These are phyloP conservation scores for Hipposideros armiger DNA, from an alignment of 2,113 vertebrate species.

Conservation along the genomic window DNA sequence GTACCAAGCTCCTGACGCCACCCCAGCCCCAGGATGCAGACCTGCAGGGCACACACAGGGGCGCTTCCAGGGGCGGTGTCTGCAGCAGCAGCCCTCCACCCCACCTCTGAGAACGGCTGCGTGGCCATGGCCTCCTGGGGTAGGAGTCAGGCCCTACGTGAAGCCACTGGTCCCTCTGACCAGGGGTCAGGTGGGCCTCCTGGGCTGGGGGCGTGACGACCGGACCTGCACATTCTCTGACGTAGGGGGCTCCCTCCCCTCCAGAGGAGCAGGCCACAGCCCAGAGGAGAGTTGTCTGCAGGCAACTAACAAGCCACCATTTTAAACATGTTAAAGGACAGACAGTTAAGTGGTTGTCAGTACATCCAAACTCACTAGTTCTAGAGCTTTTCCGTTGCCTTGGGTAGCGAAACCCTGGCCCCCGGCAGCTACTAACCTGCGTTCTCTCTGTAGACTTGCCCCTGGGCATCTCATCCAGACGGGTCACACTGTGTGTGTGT, in stretches of 20 bases:
- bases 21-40: not conserved
- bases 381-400: too few species aligned
- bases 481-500: not conserved
- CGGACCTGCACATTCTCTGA: not conserved
- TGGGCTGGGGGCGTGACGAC: accelerated
- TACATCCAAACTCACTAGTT: not conserved
- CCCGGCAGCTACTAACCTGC: not conserved
- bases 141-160: not conserved
- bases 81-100: too few species aligned
- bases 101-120: too few species aligned
- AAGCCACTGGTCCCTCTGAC: not conserved
- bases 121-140: too few species aligned
- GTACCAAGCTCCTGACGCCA: not conserved
- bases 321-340: not conserved
- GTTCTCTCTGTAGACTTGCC: too few species aligned
- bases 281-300: not conserved
- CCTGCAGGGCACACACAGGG: not conserved
- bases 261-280: not conserved
- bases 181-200: not conserved
- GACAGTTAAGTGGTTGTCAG: not conserved
- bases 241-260: too few species aligned
- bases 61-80: too few species aligned
- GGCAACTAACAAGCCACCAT: not conserved
- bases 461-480: accelerated
- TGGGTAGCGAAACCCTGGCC: too few species aligned